Base-by-base conservation (phyloP, 35 echinoderm and acorn worm species). In the Strongylocentrotus purpuratus region DNA sequence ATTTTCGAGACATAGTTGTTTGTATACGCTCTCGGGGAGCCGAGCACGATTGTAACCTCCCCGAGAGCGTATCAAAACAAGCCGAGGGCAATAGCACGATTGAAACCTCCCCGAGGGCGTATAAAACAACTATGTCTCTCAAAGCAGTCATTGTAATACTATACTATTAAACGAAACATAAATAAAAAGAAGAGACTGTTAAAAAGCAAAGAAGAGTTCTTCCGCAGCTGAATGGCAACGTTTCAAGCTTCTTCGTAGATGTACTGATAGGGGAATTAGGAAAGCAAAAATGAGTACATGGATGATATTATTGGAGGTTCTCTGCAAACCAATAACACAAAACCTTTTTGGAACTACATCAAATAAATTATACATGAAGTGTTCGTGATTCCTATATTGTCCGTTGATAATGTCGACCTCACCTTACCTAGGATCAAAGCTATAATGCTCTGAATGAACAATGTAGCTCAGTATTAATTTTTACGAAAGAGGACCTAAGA, bases 121-220 rank as follows among this genome's bases (percentile, higher is more conserved):
- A n/a, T n/a, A n/a, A n/a, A n/a, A n/a, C n/a, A n/a, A n/a, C n/a
- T n/a, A n/a, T n/a, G n/a, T n/a, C n/a, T n/a, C n/a, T n/a, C n/a
- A n/a, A n/a, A n/a, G n/a, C n/a, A n/a, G n/a, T n/a, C n/a, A n/a
- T n/a, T n/a, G n/a, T n/a, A n/a, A n/a, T n/a, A n/a, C n/a, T n/a
- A n/a, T 50, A 46, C 95, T 18, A 94, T 96, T 33, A 96, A 88
- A 86, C 32, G 85, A 22, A 48, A 96, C 65, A 89, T 96, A 17
- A 31, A 61, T 45, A 96, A 94, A 61, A 96, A 96, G 93, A 94
- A 96, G 45, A 60, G 92, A 22, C 86, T 94, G 47, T 96, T 86
- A 47, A 45, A 96, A 94, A 96, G 92, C 92, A 31, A 94, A 46
- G 70, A 96, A 96, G 60, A 71, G 55, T 78, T 46, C 46, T 60